A percentile compares a stretch with the other conserved stretches of the same genome.
Conservation (phyloP, 2,113 vertebrate genomes). For the Eurypyga helias region DNA sequence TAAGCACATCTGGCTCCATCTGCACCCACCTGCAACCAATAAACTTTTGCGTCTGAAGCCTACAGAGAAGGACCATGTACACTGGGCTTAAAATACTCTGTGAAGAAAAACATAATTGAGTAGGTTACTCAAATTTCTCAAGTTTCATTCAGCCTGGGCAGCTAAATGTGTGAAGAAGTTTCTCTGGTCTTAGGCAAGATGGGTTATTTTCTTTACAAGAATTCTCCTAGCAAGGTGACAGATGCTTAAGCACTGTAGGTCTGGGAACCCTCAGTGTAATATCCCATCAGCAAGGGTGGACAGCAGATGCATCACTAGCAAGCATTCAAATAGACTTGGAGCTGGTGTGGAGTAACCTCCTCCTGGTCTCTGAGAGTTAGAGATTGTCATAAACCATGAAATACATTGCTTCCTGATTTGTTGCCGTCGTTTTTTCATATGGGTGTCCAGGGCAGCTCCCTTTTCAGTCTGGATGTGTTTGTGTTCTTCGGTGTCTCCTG, state of each 20-base stretch:
- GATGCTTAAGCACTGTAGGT: not conserved
- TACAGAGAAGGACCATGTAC: not conserved
- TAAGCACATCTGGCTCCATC: not conserved
- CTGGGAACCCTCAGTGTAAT: not conserved
- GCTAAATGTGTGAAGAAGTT: not conserved
- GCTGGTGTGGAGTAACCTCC: not conserved
- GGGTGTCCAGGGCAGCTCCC: not conserved
- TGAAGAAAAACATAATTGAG: not conserved
- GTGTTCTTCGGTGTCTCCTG: not conserved
- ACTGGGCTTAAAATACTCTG: not conserved
- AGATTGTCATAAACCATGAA: not conserved
- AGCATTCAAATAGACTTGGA: not conserved
- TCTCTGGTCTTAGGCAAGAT: not conserved
- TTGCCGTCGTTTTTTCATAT: not conserved
- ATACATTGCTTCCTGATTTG: not conserved
- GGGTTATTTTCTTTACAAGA: not conserved
- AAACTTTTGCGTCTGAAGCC: not conserved
- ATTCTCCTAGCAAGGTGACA: not conserved
- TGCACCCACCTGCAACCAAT: fast-evolving
- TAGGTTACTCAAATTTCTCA: not conserved
- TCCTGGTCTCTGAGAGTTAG: not conserved
- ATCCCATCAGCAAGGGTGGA: not conserved
- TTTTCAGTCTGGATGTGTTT: not conserved
- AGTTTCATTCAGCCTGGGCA: not conserved
- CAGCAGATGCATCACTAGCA: not conserved